Conservation (phyloP, 2,113 vertebrate species). For the Sylvicapra grimmia region DNA sequence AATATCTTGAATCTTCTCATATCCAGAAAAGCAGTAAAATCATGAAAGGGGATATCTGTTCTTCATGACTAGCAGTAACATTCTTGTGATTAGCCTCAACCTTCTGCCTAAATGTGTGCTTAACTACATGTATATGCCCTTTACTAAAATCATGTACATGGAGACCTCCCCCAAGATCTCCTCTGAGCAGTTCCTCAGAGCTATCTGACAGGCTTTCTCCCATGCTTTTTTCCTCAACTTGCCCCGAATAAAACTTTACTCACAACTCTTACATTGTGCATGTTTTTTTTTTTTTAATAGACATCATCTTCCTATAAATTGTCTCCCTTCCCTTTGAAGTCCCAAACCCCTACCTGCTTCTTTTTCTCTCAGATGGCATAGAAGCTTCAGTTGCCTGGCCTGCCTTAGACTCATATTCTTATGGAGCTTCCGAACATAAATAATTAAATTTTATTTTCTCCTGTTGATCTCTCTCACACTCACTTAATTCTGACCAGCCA, state of each 20-base stretch:
- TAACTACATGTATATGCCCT: not conserved
- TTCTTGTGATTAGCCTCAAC: not conserved
- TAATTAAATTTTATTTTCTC: too few relatives aligned
- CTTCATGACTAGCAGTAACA: not conserved
- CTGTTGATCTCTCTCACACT: too few relatives aligned
- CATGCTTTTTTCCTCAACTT: not conserved
- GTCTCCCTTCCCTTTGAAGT: not conserved
- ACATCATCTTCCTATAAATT: not conserved
- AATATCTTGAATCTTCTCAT: not conserved
- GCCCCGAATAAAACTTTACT: not conserved
- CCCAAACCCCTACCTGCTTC: not conserved
- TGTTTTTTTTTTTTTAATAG: not conserved
- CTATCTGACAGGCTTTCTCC: not conserved
- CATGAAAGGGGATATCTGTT: not conserved
- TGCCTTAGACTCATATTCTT: not conserved
- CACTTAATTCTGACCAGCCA: too few relatives aligned
- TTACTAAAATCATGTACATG: not conserved
- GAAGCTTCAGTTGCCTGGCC: not conserved
- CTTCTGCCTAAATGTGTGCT: not conserved
- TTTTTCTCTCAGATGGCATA: not conserved
- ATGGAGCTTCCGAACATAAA: too few relatives aligned
- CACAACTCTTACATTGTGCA: not conserved
- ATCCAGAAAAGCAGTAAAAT: not conserved
- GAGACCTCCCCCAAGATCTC: not conserved
- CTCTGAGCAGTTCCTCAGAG: not conserved